Evolutionary conservation across 2,113 vertebrate genomes (phyloP), one percentile per base, ranked within the genome.

Genomic region (Clarias magur): DNA sequence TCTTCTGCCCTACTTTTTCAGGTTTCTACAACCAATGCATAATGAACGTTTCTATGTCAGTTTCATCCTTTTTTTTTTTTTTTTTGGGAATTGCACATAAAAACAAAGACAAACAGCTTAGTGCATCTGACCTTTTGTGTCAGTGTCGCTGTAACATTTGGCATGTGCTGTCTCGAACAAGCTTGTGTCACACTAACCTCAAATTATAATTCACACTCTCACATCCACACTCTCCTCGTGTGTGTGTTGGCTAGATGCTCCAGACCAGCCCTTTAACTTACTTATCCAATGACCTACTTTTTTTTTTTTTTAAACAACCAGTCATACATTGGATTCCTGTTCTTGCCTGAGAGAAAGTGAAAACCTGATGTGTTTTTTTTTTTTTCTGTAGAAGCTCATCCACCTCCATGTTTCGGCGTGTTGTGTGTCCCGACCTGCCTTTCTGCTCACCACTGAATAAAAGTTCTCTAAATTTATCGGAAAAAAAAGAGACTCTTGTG

Each of bases 181-280:
- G 23, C 10, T n/a, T 42, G 53, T 84, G 87, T 91, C 86, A 86
- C 84, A 60, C 59, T 84, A 88, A 89, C 86, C 88, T 85, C 60
- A 19, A 67, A 25, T 70, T 53, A 67, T 65, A 82, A 83, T 78
- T 48, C 25, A 62, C 63, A 82, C 53, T 56, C 57, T 75, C 34
- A 27, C 63, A 25, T 53, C 62, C 57, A 68, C 17, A 21, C 73
- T 11, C 16, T 23, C 16, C 8, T 57, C 6, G 4, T 57, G 30
- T 56, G 54, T 30, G 78, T 82, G 30, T 54, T 56, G 42, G n/a
- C 30, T 25, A 65, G n/a, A 75, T 12, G 42, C 75, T 38, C 12
- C 17, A 48, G 17, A 48, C 9, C 3, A 34, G 4, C 34, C 17
- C 19, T 42, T 42, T 73, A 21, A 30, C 10, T 73, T 34, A 57